Evolutionary conservation across 2,797 vertebrate genomes (phyloP).

Genomic region (Protosalanx chinensis): DNA sequence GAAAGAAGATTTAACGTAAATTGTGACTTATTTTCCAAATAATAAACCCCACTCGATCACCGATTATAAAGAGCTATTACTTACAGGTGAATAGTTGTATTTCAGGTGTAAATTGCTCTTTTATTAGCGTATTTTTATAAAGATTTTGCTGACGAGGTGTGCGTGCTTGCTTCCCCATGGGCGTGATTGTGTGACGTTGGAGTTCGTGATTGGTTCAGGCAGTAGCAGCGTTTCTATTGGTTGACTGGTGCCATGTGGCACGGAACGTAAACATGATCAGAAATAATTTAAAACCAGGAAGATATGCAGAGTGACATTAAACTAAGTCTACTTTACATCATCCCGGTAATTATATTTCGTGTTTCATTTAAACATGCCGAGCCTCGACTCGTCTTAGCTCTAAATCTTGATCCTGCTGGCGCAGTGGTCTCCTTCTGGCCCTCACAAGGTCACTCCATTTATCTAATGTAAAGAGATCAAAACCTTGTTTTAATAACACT

Average conservation of each 20-base stretch:
- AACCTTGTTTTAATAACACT: neutral
- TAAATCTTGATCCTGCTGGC: neutral
- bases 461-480: neutral
- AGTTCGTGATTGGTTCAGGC: constrained; percentile 5
- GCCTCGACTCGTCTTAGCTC: no score
- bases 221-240: constrained; percentile 47
- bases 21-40: constrained; percentile 18
- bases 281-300: constrained; percentile 38
- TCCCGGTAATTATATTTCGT: neutral
- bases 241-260: constrained; percentile 36
- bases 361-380: no score
- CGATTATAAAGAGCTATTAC: constrained; percentile 15
- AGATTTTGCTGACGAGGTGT: constrained; percentile 2
- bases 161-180: neutral
- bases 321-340: neutral
- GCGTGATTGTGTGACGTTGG: neutral
- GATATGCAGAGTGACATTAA: neutral
- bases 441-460: neutral
- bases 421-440: neutral
- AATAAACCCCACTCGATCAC: neutral
- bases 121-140: neutral
- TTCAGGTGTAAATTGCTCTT: constrained; percentile 2
- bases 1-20: constrained; percentile 13
- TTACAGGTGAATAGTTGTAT: constrained; percentile 17
- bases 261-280: constrained; percentile 38